phyloP scores from a whole-genome alignment of 2,113 vertebrate genomes.

The Chaetodon trifascialis region DNA sequence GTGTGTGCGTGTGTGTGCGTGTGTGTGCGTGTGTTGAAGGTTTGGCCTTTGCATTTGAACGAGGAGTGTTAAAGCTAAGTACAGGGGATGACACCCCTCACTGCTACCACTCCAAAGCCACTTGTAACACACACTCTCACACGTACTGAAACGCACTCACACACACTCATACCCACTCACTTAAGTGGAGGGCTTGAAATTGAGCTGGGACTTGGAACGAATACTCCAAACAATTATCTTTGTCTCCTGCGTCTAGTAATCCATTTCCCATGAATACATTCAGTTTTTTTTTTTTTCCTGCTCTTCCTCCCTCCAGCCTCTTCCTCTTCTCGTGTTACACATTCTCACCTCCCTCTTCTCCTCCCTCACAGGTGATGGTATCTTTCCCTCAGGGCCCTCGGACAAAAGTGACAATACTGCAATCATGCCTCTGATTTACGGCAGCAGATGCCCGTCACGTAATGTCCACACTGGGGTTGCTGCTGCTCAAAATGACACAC shows the following conservation, averaged over 20 bases:
- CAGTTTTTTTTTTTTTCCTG: slow-evolving; percentile 33
- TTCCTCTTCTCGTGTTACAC: slow-evolving; percentile 42
- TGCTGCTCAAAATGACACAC: background rate
- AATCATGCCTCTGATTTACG: slow-evolving; percentile 26
- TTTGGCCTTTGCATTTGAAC: slow-evolving; percentile 44
- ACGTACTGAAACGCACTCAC: slow-evolving; percentile 54
- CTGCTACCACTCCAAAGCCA: slow-evolving; percentile 68
- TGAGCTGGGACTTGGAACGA: slow-evolving; percentile 79
- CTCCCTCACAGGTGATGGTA: slow-evolving; percentile 42
- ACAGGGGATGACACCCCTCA: slow-evolving; percentile 59
- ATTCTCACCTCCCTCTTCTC: slow-evolving; percentile 41
- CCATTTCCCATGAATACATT: slow-evolving; percentile 78
- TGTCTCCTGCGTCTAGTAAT: slow-evolving; percentile 61
- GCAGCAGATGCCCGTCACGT: slow-evolving; percentile 12
- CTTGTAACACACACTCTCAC: slow-evolving; percentile 65
- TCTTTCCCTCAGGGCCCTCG: slow-evolving; percentile 30
- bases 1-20: slow-evolving; percentile 14
- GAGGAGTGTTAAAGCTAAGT: slow-evolving; percentile 59
- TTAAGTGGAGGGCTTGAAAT: slow-evolving; percentile 79
- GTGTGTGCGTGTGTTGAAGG: slow-evolving; percentile 23
- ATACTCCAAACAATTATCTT: slow-evolving; percentile 83
- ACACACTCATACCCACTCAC: slow-evolving; percentile 69
- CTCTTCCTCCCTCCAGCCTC: slow-evolving; percentile 25
- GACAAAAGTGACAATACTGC: slow-evolving; percentile 41
- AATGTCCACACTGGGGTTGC: slow-evolving; percentile 13